These are phyloP conservation scores for Trypoxylon attenuatum DNA, from an alignment of 2,888 invertebrate species.

Conservation along the genomic window DNA sequence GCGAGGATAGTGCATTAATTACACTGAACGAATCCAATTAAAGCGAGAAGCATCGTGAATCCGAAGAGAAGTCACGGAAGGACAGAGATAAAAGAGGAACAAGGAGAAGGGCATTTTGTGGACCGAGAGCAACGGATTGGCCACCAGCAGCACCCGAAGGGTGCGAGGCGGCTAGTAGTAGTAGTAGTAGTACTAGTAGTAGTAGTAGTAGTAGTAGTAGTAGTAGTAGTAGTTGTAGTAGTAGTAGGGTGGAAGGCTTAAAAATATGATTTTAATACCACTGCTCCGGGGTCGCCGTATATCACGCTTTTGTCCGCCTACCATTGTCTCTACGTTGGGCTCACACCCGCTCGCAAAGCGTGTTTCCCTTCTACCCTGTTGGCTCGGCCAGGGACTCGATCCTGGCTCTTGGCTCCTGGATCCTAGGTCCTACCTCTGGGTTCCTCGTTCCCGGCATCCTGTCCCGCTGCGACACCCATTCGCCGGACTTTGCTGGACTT, in stretches of 20 bases:
- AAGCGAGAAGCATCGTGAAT: conserved; percentile 53
- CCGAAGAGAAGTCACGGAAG: conserved; percentile 30
- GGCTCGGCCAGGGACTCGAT: conserved; percentile 3
- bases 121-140: conserved; percentile 21
- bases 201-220: too few species aligned
- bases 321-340: conserved; percentile 69
- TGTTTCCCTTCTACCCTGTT: conserved; percentile 20
- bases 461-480: conserved; percentile 1
- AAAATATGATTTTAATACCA: conserved; percentile 74
- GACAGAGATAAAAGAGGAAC: too few species aligned
- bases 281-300: conserved; percentile 67
- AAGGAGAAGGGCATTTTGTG: conserved; percentile 42
- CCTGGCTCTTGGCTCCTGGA: conserved; percentile 8
- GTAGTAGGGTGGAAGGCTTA: conserved; percentile 60
- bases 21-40: conserved; percentile 65
- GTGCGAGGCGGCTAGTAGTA: too few species aligned
- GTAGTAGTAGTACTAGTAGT: too few species aligned
- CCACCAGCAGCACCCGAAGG: too few species aligned
- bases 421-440: conserved; percentile 7
- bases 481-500: conserved; percentile 20
- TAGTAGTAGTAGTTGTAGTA: too few species aligned
- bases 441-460: not conserved
- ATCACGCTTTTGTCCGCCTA: conserved; percentile 73
- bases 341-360: conserved; percentile 59
- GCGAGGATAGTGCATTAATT: conserved; percentile 52